A percentile compares a stretch with the other conserved stretches of the same genome.
phyloP scores from a whole-genome alignment of 2,113 vertebrate genomes.

The Erythrocebus patas region DNA sequence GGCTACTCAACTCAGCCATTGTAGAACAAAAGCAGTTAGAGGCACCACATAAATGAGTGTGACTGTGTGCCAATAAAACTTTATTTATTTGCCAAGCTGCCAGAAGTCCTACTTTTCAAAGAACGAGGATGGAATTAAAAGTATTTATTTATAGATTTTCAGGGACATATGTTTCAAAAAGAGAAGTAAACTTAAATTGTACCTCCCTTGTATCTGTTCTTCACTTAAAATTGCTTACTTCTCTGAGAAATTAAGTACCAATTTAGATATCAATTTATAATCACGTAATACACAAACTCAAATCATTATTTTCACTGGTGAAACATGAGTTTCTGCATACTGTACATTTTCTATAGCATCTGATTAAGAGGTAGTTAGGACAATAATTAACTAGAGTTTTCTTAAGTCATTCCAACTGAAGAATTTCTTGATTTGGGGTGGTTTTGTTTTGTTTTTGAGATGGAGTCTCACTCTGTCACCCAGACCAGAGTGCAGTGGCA shows the following conservation, averaged over 20 bases:
- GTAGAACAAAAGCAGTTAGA: not conserved
- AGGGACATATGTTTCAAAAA: not conserved
- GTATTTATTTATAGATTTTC: not conserved
- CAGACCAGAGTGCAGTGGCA: too few relatives aligned
- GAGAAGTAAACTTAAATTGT: not conserved
- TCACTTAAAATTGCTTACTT: constrained; percentile 40
- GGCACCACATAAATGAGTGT: not conserved
- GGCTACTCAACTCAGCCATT: not conserved
- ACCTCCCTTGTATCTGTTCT: not conserved
- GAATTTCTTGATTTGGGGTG: not conserved
- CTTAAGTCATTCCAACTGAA: constrained; percentile 5
- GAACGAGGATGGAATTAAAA: not conserved
- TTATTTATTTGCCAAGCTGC: not conserved
- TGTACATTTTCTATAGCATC: not conserved
- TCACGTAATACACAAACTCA: constrained; percentile 9
- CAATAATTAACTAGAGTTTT: not conserved
- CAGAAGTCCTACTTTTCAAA: not conserved
- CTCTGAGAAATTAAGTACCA: not conserved
- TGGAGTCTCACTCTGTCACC: too few relatives aligned
- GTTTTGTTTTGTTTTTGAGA: too few relatives aligned
- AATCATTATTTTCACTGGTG: not conserved
- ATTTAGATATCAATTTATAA: constrained; percentile 26
- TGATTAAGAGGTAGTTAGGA: constrained; percentile 10
- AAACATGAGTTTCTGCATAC: not conserved
- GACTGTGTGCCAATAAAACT: not conserved